These are phyloP conservation scores for Endomychus coccineus DNA, from an alignment of 2,888 invertebrate genomes.

Conservation along the genomic window DNA sequence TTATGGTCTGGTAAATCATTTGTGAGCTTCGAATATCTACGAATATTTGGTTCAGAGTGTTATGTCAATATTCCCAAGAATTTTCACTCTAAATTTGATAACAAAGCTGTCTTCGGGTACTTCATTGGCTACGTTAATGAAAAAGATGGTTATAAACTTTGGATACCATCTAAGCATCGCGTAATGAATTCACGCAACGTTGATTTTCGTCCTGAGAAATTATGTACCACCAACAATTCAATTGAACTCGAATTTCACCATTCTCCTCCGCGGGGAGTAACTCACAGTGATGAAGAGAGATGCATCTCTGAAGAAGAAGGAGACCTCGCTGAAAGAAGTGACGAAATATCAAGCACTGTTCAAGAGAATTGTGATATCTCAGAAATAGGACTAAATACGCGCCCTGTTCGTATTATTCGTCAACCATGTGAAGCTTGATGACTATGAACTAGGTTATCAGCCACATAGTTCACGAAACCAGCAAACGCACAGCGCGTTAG, in stretches of 20 bases:
- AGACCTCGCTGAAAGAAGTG: too few species aligned
- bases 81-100: conserved; percentile 27
- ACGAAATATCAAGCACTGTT: too few species aligned
- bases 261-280: too few species aligned
- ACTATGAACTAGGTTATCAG: conserved; percentile 8
- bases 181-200: conserved; percentile 12
- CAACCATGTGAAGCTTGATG: conserved; percentile 6
- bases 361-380: too few species aligned
- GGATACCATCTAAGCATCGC: conserved; percentile 14
- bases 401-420: conserved; percentile 7
- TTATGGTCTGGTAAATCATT: conserved; percentile 26
- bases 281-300: too few species aligned
- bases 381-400: too few species aligned
- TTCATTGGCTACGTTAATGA: conserved; percentile 32
- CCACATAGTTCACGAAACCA: too few species aligned
- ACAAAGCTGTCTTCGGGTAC: conserved; percentile 28
- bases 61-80: conserved; percentile 26
- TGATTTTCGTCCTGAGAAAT: conserved; percentile 16
- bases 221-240: conserved; percentile 12
- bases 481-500: conserved; percentile 7
- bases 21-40: conserved; percentile 27
- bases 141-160: conserved; percentile 16
- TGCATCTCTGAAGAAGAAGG: too few species aligned
- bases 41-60: conserved; percentile 29
- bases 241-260: conserved; percentile 11